Evolutionary conservation across 2,888 invertebrate genomes (phyloP).

Genomic region (Agrochola lychnidis): DNA sequence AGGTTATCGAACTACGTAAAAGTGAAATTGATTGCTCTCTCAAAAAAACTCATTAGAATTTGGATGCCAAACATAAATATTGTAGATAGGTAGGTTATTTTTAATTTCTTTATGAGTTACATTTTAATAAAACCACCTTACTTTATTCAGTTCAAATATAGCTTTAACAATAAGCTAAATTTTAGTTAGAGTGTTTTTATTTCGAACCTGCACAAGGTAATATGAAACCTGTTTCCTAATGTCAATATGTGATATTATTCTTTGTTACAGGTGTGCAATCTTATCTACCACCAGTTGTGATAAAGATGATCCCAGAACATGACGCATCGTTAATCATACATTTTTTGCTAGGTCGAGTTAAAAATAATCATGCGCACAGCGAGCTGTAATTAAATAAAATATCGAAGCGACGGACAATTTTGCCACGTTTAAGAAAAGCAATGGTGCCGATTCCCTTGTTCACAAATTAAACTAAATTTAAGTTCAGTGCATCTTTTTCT

Average conservation of each 20-base stretch:
- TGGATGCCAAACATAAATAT: conserved; percentile 8
- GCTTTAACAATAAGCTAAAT: too few relatives aligned
- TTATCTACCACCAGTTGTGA: conserved; percentile 35
- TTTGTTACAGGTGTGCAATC: conserved; percentile 30
- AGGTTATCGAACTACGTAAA: conserved; percentile 19
- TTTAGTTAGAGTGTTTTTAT: not conserved
- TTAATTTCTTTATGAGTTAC: not conserved
- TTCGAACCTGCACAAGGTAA: not conserved
- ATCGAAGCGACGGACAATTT: conserved; percentile 19
- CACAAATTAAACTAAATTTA: too few relatives aligned
- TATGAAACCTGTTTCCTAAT: conserved; percentile 12
- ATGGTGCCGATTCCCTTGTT: too few relatives aligned
- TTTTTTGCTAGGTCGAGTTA: conserved; percentile 33
- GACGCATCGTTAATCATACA: conserved; percentile 41
- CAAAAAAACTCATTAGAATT: conserved; percentile 10
- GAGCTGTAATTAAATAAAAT: conserved; percentile 45
- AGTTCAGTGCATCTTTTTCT: too few relatives aligned
- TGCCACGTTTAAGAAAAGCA: conserved; percentile 2
- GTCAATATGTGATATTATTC: conserved; percentile 5
- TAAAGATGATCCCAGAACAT: conserved; percentile 37
- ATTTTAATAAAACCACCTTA: not conserved
- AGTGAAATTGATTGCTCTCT: conserved; percentile 26
- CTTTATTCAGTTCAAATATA: not conserved
- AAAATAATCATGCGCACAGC: conserved; percentile 37
- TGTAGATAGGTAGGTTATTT: not conserved